Conservation (phyloP, 2,797 vertebrate species). For the Sebastes kiyomatsui region DNA sequence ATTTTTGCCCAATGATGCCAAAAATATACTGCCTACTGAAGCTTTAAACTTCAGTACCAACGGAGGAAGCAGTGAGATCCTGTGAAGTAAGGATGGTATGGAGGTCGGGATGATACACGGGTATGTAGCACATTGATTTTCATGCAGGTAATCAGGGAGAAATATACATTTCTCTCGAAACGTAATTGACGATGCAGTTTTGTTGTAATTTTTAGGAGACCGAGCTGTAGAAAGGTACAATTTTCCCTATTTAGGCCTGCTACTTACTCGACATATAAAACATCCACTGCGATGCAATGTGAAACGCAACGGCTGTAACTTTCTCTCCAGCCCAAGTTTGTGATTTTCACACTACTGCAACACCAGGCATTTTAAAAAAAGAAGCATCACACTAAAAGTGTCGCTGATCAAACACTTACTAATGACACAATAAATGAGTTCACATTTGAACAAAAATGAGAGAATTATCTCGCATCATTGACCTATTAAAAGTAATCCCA, state of each 20-base stretch:
- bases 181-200: no score
- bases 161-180: no score
- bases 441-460: background rate
- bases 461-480: background rate
- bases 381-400: background rate
- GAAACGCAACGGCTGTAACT: background rate
- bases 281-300: background rate
- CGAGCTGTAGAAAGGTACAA: no score
- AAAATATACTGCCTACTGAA: rapidly evolving
- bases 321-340: background rate
- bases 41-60: background rate
- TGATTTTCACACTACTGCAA: background rate
- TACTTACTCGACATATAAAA: background rate
- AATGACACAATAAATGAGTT: background rate
- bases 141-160: no score
- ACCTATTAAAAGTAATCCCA: background rate
- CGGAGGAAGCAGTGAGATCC: background rate
- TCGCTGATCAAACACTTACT: background rate
- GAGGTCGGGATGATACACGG: background rate
- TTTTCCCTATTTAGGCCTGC: background rate
- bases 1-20: no score
- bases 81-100: background rate
- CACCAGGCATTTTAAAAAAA: background rate
- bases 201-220: background rate
- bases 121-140: background rate